These are phyloP conservation scores for Lepus timidus DNA, from an alignment of 2,113 vertebrate species.

Conservation along the genomic window DNA sequence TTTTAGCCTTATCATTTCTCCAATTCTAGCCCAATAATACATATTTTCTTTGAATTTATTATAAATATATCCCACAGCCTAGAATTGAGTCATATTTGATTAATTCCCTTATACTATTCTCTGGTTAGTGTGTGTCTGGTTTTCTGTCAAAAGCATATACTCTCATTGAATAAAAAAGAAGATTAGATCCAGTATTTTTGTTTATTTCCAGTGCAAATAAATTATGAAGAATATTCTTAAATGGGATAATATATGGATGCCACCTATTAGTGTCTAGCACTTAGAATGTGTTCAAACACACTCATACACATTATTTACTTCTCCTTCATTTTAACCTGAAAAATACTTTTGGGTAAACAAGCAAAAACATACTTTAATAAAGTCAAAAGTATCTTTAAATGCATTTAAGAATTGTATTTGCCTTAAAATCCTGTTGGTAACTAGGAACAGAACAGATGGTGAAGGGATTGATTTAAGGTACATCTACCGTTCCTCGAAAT, in stretches of 20 bases:
- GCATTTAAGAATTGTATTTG: background rate
- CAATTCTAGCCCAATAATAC: background rate
- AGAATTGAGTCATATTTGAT: background rate
- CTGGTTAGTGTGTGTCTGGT: background rate
- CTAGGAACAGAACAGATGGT: background rate
- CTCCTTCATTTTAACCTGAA: conserved; percentile 4
- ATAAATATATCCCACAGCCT: background rate
- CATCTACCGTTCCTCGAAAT: background rate
- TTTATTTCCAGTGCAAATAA: background rate
- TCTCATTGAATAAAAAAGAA: background rate
- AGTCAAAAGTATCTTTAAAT: background rate
- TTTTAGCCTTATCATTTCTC: background rate
- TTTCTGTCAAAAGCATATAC: background rate
- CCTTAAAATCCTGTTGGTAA: background rate
- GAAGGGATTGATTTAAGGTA: background rate
- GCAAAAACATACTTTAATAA: background rate
- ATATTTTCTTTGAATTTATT: background rate
- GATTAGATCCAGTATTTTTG: background rate
- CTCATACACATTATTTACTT: background rate
- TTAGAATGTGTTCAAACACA: background rate
- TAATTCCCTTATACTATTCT: background rate
- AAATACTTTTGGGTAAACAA: background rate
- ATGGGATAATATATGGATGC: background rate
- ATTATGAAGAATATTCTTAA: background rate
- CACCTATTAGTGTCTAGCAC: background rate